Base-by-base conservation (phyloP, 2,113 vertebrate genomes). In the Nerophis lumbriciformis region DNA sequence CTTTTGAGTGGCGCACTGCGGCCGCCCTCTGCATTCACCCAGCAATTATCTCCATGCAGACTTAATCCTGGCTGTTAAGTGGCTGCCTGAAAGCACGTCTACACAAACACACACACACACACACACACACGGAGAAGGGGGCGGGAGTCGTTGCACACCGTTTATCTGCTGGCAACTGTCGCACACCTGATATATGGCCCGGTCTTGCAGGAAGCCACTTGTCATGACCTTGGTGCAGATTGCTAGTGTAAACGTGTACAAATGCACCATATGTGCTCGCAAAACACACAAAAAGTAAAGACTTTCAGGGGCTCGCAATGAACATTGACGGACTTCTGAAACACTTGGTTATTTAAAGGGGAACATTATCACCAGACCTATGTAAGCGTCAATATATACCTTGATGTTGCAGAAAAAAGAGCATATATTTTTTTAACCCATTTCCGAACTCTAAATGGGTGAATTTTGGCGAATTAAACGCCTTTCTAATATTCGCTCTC, bases 1-100 rank as follows among this genome's bases (percentile, higher is more conserved):
- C 80, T 78, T 82, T 82, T 80, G 78, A 86, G 76, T 80, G 66
- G 67, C 79, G 73, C 66, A 68, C 68, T 60, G 68, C 75, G 80
- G 80, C 74, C 58, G 49, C 73, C 73, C 87, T 81, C 85, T 84
- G 80, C 82, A 73, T 83, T 85, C 74, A 72, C 78, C 80, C 80
- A 63, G 84, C 81, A 89, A 88, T 88, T 90, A 88, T 88, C 86
- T 89, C 75, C 79, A 82, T 83, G 83, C 78, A 78, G 82, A 81
- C 81, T 78, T 88, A 79, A 85, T 83, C 82, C 82, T 53, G 76
- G 73, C 73, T 86, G 88, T 76, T 89, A 90, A 91, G 87, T 88
- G 88, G 87, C 80, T 68, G 63, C 78, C 88, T 92, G 88, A 91
- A 91, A 92, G 88, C 89, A 83, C 88, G 85, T 88, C 87, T 85